Evolutionary conservation across 2,797 vertebrate genomes (phyloP), one percentile per base, ranked within the genome.

Genomic region (Sciaenops ocellatus): DNA sequence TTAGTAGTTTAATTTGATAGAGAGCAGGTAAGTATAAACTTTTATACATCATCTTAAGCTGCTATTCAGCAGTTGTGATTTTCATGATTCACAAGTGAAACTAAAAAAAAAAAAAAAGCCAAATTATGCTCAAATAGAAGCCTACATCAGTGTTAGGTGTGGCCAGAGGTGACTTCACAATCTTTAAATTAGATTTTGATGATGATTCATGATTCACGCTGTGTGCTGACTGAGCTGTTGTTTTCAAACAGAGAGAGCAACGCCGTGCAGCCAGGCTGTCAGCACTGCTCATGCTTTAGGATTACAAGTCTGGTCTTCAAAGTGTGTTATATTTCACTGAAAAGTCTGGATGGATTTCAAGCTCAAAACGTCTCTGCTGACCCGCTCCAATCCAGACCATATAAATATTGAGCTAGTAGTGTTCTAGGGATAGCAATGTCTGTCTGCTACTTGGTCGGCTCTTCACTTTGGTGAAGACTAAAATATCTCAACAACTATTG

Each of bases 151-250:
- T 24, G 20, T 4, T 55, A 50, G 54, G 20, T 20, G 62, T 20
- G 52, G 55, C 50, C 17, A 17, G 7, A 67, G 12, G 52, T 46
- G 34, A 64, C 42, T 11, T 52, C 22, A 38, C 56, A 34, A 52
- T 24, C 44, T 24, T 66, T 64, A 62, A 50, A 28, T 61, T 41
- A 34, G 34, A 44, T 55, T 55, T 44, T 44, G 41, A 42, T 47
- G 6, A 56, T 69, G 60, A 61, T 75, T 70, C 60, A 55, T 55
- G 24, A 34, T 66, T 79, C 28, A 51, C n/a, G 28, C 30, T 64
- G 30, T 48, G 66, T 18, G 47, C 56, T 13, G 54, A 64, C 38
- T 50, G n/a, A 65, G 55, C 50, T 52, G 51, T 30, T 67, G 51
- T 71, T 61, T 50, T 73, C 46, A 50, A 54, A 76, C 28, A 38